Conservation (phyloP, 2,113 vertebrate genomes). For the Tachysurus vachellii region DNA sequence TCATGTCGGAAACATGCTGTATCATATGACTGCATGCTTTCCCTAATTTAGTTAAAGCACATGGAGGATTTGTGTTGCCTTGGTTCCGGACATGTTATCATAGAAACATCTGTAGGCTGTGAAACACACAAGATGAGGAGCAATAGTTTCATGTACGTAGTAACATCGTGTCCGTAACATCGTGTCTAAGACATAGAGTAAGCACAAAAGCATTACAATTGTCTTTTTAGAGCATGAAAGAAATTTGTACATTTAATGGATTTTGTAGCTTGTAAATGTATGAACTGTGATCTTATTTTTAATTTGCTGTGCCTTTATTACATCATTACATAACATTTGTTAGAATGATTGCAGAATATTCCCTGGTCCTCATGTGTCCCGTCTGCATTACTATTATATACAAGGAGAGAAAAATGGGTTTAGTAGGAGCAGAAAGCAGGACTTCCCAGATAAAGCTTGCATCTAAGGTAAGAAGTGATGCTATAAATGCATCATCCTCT, state of each 20-base stretch:
- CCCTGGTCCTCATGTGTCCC: not conserved
- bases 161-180: conserved; percentile 33
- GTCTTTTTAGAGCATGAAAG: not conserved
- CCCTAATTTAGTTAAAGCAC: conserved; percentile 40
- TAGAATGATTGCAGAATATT: not conserved
- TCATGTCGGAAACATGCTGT: not conserved
- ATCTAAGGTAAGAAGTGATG: not conserved
- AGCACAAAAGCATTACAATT: not conserved
- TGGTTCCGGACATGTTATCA: conserved; percentile 71
- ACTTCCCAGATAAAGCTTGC: not conserved
- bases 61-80: conserved; percentile 62
- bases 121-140: conserved; percentile 53
- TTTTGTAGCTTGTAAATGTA: not conserved
- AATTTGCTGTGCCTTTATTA: not conserved
- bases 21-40: not conserved
- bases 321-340: not conserved
- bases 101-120: conserved; percentile 40
- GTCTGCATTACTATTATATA: not conserved
- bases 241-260: not conserved
- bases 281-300: not conserved
- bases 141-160: conserved; percentile 15
- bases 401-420: not conserved
- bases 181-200: conserved; percentile 34
- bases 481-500: not conserved
- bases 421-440: not conserved